Base-by-base conservation (phyloP, 2,888 invertebrate genomes). In the Agrotis exclamationis region DNA sequence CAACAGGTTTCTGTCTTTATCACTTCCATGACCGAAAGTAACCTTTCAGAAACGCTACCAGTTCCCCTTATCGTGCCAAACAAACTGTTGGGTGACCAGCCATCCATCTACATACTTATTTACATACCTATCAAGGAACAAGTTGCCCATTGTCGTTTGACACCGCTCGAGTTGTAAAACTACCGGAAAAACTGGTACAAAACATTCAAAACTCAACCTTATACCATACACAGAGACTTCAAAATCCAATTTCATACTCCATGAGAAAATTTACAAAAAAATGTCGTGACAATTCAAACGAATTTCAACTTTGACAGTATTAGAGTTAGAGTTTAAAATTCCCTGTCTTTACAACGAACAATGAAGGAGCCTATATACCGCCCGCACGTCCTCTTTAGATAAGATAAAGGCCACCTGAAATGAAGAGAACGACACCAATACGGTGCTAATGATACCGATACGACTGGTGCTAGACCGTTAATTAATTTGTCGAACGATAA, bases 351-450 rank as follows among this genome's bases (percentile, higher is more conserved):
- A 59, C 73, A 80, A 87, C 87, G 82, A 89, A 93, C 93, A 94
- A 92, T 92, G 92, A 92, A 89, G 91, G 88, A 90, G 92, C 88
- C 89, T 92, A 93, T 93, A 91, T 92, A 91, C 91, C 90, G 89
- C 95, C 95, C 96, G 95, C 95, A 96, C 96, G 96, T 96, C 96
- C 96, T 96, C 95, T 95, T 94, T 96, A 94, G 96, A 96, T 96
- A 94, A 96, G 96, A 96, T 96, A 96, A 94, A 92, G 93, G 93
- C 92, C 91, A 94, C 92, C 92, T 93, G 92, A 93, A 94, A 91
- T 90, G 90, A 88, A 92, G 86, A 89, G 91, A 90, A 88, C 92
- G 95, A 93, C 96, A 95, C 94, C 94, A 94, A 95, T 95, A 92
- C 91, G 89, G 87, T 86, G 85, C 89, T 94, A 94, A 94, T 94